These are phyloP conservation scores for Sturmia bella DNA, from an alignment of 2,888 invertebrate species.

Conservation along the genomic window DNA sequence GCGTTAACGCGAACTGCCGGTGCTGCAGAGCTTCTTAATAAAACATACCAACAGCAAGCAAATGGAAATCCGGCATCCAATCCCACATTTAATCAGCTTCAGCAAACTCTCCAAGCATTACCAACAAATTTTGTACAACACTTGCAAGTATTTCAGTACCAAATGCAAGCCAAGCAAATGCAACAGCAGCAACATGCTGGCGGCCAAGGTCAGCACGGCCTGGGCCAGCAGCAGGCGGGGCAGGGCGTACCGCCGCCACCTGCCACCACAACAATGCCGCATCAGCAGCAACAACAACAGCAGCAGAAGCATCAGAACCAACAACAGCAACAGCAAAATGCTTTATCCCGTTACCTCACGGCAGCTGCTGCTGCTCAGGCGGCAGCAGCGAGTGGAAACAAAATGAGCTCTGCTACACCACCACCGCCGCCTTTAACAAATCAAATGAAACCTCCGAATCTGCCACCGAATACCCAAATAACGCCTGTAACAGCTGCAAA, in stretches of 20 bases:
- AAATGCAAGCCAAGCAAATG: slow-evolving; percentile 82
- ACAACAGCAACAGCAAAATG: slow-evolving; percentile 74
- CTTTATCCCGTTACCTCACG: slow-evolving; percentile 73
- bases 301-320: slow-evolving; percentile 74
- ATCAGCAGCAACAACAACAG: slow-evolving; percentile 66
- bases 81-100: slow-evolving; percentile 74
- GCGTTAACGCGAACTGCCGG: slow-evolving; percentile 78
- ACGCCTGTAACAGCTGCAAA: slow-evolving; percentile 72
- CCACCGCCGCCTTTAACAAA: slow-evolving; percentile 72
- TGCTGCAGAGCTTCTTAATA: slow-evolving; percentile 76
- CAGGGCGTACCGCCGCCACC: slow-evolving; percentile 71
- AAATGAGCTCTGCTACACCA: slow-evolving; percentile 70
- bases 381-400: slow-evolving; percentile 62
- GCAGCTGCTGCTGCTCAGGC: slow-evolving; percentile 71
- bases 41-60: slow-evolving; percentile 76
- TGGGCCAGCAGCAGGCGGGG: slow-evolving; percentile 67
- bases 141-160: slow-evolving; percentile 76
- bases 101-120: slow-evolving; percentile 76
- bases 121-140: slow-evolving; percentile 77
- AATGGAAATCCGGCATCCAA: slow-evolving; percentile 75
- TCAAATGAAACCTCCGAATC: slow-evolving; percentile 75
- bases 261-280: slow-evolving; percentile 71
- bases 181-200: slow-evolving; percentile 72
- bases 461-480: slow-evolving; percentile 75
- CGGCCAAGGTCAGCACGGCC: slow-evolving; percentile 69